Evolutionary conservation across 2,888 invertebrate species (phyloP), one percentile per base, ranked within the genome.

Genomic region (Sphaeridia pumilis): DNA sequence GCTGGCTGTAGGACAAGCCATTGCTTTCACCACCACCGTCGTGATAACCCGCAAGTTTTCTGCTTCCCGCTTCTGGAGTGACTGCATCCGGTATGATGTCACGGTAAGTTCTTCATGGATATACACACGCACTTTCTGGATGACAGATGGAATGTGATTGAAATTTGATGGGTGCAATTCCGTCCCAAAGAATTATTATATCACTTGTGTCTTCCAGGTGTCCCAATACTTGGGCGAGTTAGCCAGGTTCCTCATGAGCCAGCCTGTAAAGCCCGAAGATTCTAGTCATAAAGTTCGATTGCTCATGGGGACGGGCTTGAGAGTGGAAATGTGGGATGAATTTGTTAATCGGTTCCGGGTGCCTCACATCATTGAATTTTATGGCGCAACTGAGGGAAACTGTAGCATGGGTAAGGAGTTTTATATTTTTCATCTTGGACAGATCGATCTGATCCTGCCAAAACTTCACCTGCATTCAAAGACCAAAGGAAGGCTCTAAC

Each of bases 381-480:
- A 97, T 68, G 95, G 95, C 1, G 90, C 94, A 3, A 95, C 95
- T 0, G 95, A 97, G 74, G 95, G 95, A 63, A 98, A 97, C 69
- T 93, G 94, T 26, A 97, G 93, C 69, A 87, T 97, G 54, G 80
- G 84, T 84, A 73, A 72, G 67, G 64, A 12, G 14, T n/a, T n/a
- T n/a, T n/a, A n/a, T n/a, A n/a, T n/a, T n/a, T n/a, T 20, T 35
- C 36, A 35, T 14, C 34, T 24, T 22, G n/a, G n/a, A n/a, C n/a
- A n/a, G n/a, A n/a, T n/a, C n/a, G n/a, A n/a, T n/a, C n/a, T n/a
- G n/a, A n/a, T n/a, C n/a, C n/a, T n/a, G n/a, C 12, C 27, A 27
- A 48, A 21, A 3, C 34, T 31, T 12, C 14, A 31, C 34, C 34
- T 12, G 14, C 34, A 31, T 31, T 31, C 31, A 31, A 31, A 26